phyloP scores from a whole-genome alignment of 2,113 vertebrate genomes.

The human region DNA sequence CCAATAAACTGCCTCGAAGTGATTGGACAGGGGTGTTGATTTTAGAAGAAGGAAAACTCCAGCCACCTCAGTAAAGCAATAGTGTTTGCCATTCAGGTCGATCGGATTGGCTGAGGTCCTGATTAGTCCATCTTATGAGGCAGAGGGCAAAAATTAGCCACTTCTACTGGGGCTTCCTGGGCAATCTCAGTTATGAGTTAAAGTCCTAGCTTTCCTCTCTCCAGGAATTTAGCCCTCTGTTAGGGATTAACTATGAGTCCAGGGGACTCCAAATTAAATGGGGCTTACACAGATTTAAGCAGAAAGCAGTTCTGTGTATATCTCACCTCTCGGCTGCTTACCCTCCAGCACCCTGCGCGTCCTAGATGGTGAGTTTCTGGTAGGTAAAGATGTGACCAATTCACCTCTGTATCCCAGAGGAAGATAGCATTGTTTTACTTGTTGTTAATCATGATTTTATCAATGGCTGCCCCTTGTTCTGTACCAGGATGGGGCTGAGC shows the following conservation, averaged over 20 bases:
- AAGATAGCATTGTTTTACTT: background rate
- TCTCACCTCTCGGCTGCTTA: background rate
- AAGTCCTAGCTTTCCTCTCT: background rate
- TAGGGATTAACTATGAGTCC: background rate
- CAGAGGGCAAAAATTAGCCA: background rate
- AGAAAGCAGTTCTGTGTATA: background rate
- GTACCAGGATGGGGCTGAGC: background rate
- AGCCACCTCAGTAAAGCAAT: constrained; percentile 67
- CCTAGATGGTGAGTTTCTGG: background rate
- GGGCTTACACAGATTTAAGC: background rate
- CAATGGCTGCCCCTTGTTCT: background rate
- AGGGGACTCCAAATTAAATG: background rate
- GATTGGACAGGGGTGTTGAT: background rate
- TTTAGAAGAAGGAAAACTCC: constrained; percentile 28
- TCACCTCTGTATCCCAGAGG: background rate
- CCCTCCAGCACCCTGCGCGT: background rate
- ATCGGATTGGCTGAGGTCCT: constrained; percentile 46
- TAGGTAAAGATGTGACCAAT: background rate
- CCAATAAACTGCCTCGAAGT: background rate
- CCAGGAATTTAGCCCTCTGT: background rate
- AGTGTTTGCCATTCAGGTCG: background rate
- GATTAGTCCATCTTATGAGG: background rate
- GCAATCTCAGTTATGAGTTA: background rate
- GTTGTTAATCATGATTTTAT: background rate
- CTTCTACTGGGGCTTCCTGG: background rate